Evolutionary conservation across 2,113 vertebrate genomes (phyloP), one percentile per base, ranked within the genome.

Genomic region (Oreochromis aureus): DNA sequence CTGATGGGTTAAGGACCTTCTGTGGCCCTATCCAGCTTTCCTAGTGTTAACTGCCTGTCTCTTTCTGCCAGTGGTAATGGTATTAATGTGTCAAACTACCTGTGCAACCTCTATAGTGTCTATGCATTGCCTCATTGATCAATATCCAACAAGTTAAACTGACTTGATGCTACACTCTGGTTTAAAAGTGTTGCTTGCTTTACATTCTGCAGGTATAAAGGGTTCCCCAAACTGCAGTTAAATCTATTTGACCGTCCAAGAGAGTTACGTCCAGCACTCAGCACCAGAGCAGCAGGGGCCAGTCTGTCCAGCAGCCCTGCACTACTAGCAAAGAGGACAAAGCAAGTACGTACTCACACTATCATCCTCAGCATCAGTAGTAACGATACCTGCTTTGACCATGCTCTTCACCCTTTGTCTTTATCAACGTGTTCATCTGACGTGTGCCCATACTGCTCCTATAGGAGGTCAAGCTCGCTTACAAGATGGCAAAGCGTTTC

Each of bases 381-480:
- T 6, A 78, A 78, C 1, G 0, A 78, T 78, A 78, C 44, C 71
- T 51, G 24, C 71, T 46, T 46, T 46, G 22, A 76, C 2, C 10
- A 48, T 0, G 44, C 44, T 53, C 73, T 53, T 51, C 0, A 51
- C 0, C 13, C 13, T 46, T 46, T 16, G 4, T 32, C 44, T 78
- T 53, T 53, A 53, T 1, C 73, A 78, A 13, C 1, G 2, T 53
- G 18, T 6, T 51, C 4, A 5, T 34, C 0, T 48, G 12, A 19
- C 1, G 4, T 51, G 27, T 78, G 0, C 27, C 48, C 19, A 6
- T 32, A 3, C 12, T 46, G 7, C 10, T 66, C 34, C 92, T 87
- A 84, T 94, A 99, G 99, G 99, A 99, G 93, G 97, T 99, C 94
- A 99, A 99, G 96, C 93, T 98, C 22, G 98, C 98, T 6, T 98